Evolutionary conservation across 2,113 vertebrate genomes (phyloP), one percentile per base, ranked within the genome.

Genomic region (Myotis davidii): DNA sequence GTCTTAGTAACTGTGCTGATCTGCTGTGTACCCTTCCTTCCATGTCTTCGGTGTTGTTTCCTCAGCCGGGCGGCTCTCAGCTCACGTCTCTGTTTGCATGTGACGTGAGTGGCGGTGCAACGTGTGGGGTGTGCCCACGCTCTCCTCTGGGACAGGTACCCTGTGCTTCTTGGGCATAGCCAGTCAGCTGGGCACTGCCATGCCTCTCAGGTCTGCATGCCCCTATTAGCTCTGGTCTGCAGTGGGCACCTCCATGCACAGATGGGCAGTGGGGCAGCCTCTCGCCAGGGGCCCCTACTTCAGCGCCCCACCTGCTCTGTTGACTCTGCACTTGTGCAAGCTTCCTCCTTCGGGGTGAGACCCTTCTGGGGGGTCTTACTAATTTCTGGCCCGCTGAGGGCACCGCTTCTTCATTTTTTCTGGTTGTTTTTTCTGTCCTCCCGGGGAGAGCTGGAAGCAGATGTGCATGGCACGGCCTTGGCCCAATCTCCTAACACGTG

Each of bases 71-170:
- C 59, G 61, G 59, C 48, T 85, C 65, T 37, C 0, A 1, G 52
- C 25, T 25, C 1, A 4, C 1, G 27, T 52, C 13, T n/a, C 9
- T 0, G 0, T 50, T 3, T 65, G 10, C 17, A 0, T 16, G 61
- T 32, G 3, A 37, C 54, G 0, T 27, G 2, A 45, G 72, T 6
- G 0, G 56, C 0, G 9, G 54, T n/a, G 27, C 9, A 32, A 3
- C 20, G 23, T 1, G 3, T 7, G 4, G 21, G 9, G 1, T 20
- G 2, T 27, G 3, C 18, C 42, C 5, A 3, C 0, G 2, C 32
- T 88, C 23, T 4, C 50, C 77, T 64, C 61, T 56, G 29, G 92
- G 52, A 73, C 77, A 27, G n/a, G n/a, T 1, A 32, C 32, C 52
- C 65, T 13, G 45, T 45, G 23, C 59, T 23, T 27, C 84, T 12